phyloP scores from a whole-genome alignment of 2,797 vertebrate species.

The Natrix natrix region DNA sequence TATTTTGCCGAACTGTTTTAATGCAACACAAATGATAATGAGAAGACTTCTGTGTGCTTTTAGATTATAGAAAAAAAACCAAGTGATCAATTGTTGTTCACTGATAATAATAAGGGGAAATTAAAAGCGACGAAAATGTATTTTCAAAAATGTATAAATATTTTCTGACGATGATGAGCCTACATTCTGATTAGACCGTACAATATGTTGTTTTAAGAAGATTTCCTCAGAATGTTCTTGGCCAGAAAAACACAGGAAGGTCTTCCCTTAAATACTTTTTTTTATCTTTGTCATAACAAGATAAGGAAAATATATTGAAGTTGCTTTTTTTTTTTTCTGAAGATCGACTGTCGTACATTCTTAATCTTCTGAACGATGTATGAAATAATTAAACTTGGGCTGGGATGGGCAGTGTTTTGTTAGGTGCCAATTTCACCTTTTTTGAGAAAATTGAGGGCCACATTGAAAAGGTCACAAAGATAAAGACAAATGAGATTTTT shows the following conservation, averaged over 20 bases:
- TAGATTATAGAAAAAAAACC: not conserved
- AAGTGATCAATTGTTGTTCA: conserved; percentile 8
- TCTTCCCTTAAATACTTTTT: not conserved
- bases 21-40: not conserved
- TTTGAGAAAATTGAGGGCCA: not conserved
- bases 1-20: not conserved
- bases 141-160: not conserved
- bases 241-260: not conserved
- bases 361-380: not conserved
- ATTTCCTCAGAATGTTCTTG: not conserved
- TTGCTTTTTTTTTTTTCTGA: not conserved
- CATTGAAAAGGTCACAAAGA: too few species aligned
- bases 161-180: not conserved
- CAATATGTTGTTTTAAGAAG: not conserved
- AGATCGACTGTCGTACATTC: not conserved
- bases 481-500: too few species aligned
- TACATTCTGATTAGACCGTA: not conserved
- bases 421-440: too few species aligned
- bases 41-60: not conserved
- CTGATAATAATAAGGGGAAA: conserved; percentile 25
- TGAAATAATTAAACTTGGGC: not conserved
- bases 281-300: not conserved
- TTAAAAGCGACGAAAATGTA: not conserved
- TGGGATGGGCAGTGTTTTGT: not conserved
- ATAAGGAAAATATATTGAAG: not conserved